Base-by-base conservation (phyloP, 2,888 invertebrate genomes). In the Thecocarcelia acutangulata region DNA sequence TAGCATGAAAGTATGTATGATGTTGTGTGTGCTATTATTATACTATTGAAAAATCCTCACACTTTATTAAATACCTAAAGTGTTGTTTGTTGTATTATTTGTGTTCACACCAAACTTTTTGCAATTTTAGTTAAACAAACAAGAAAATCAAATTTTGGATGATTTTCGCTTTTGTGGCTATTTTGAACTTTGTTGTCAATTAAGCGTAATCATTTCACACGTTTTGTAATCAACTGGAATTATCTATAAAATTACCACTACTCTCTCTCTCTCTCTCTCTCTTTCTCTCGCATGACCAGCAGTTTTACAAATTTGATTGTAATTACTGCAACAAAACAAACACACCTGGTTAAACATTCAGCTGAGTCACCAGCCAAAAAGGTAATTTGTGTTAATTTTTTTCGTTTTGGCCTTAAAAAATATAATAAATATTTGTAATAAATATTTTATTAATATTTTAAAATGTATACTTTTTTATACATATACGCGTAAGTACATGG, bases 251-350 rank as follows among this genome's bases (percentile, higher is more conserved):
- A 54, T 44, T 54, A 44, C 50, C 11, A n/a, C 12, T 8, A 15
- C 17, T 24, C 52, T 54, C 11, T 24, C 42, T 68, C n/a, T n/a
- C n/a, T n/a, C n/a, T n/a, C n/a, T n/a, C n/a, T n/a, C n/a, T n/a
- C n/a, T n/a, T n/a, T n/a, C n/a, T n/a, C n/a, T n/a, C n/a, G n/a
- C 28, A 46, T 48, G 61, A 13, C 61, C 42, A 44, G 46, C 15
- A 63, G 42, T 68, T 68, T 68, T 68, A 0, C 17, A 19, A 42
- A 44, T 28, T 54, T 13, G 24, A 24, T 13, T 19, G 2, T 37
- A 64, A 13, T n/a, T n/a, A 50, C 9, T 33, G 52, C 12, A 33
- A 28, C 28, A 54, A 28, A 28, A 28, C n/a, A 28, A 33, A 33
- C 1, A 1, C 24, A 54, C 28, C 54, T 28, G 28, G n/a, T 28